Evolutionary conservation across 2,113 vertebrate species (phyloP), one percentile per base, ranked within the genome.

Genomic region (Tricholaema leucomelas): DNA sequence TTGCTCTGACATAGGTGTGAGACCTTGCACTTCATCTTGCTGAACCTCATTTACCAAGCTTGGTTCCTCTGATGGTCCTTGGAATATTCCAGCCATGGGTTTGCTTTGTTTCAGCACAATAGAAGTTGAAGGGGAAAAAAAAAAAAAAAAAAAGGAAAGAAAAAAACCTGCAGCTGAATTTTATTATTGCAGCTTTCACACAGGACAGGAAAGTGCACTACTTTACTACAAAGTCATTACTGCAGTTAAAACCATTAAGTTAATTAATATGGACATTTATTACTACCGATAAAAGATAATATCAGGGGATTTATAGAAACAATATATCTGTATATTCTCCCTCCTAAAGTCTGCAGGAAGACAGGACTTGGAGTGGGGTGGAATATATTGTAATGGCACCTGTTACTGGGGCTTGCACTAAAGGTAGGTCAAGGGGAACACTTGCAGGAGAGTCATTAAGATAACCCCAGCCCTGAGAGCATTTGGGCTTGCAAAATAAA

Each of bases 291-390:
- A 94, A 95, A 95, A 96, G 93, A 84, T 60, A 89, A 93, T 88
- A 85, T 75, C 81, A 75, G 95, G 82, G 95, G 94, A 87, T 76
- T 93, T 95, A 91, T 74, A 87, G 93, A 92, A 93, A 95, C 94
- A 72, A 97, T 70, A 94, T 97, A 97, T 98, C 98, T 97, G 96
- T 97, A 70, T 98, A 96, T 96, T 98, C 97, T 97, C 50, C 92
- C 95, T 95, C 73, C 69, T 69, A 87, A 97, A 98, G 94, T 72
- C 96, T 84, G 50, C 50, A 36, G 0, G 12, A 94, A 69, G 84
- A 63, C n/a, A 30, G 17, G 90, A 63, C 88, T 74, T 84, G 58
- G 40, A 31, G 15, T 10, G 42, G 85, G 64, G 81, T 1, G 35
- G 77, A 50, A 81, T 71, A 59, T 54, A 54, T 64, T 52, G 70